phyloP scores from a whole-genome alignment of 2,888 invertebrate species.

The Thecocarcelia acutangulata region DNA sequence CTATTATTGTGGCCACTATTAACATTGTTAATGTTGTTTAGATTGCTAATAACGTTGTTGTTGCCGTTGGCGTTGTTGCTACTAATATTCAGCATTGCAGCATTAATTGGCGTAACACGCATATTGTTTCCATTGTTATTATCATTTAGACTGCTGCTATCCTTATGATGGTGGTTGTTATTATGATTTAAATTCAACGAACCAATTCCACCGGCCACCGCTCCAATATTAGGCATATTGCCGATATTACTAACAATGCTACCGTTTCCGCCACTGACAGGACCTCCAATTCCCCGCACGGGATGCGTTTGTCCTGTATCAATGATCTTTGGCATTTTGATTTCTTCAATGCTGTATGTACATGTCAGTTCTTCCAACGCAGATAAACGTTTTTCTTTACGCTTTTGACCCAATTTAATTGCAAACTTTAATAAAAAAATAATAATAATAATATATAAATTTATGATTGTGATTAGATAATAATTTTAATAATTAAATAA shows the following conservation, averaged over 20 bases:
- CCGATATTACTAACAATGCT: conserved; percentile 30
- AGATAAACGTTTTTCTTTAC: conserved; percentile 83
- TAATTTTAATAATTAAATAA: conserved; percentile 33
- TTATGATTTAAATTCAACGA: conserved; percentile 63
- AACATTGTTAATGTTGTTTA: conserved; percentile 61
- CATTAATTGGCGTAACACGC: conserved; percentile 69
- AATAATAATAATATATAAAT: too few species aligned
- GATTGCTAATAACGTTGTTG: conserved; percentile 45
- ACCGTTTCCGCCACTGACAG: conserved; percentile 51
- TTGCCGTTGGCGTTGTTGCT: conserved; percentile 44
- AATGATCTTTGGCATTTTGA: conserved; percentile 83
- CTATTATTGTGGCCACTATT: conserved; percentile 33
- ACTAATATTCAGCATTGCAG: conserved; percentile 55
- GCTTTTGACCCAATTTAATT: conserved; percentile 84
- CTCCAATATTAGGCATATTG: conserved; percentile 49
- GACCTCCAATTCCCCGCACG: conserved; percentile 77
- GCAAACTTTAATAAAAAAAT: conserved; percentile 81
- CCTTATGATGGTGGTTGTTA: conserved; percentile 52
- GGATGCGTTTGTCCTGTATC: conserved; percentile 83
- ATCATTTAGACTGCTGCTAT: conserved; percentile 63
- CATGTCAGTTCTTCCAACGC: conserved; percentile 82
- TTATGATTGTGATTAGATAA: conserved; percentile 45
- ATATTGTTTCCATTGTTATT: conserved; percentile 70
- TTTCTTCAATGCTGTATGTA: conserved; percentile 83
- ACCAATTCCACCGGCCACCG: conserved; percentile 64